A percentile compares a stretch with the other conserved stretches of the same genome.
phyloP scores from a whole-genome alignment of 64 coral and sea anemone species.

The Pocillopora damicornis region DNA sequence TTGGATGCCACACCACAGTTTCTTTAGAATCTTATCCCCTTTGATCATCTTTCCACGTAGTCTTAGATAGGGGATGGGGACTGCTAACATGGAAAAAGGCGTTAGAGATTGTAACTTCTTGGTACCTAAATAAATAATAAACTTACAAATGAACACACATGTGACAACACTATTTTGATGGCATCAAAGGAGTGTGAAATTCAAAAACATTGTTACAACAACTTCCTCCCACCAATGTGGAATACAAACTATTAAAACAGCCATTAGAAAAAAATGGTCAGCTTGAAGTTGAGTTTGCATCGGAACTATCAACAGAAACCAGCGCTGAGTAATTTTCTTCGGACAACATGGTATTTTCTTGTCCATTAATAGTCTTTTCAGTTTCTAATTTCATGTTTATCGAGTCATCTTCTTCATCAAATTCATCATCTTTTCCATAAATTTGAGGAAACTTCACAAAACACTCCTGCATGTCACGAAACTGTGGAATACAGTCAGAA shows the following conservation, averaged over 20 bases:
- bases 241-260: background rate
- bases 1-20: no score
- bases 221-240: background rate
- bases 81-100: no score
- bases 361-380: background rate
- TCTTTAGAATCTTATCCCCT: no score
- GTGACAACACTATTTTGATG: no score
- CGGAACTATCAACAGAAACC: background rate
- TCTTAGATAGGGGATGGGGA: no score
- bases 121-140: no score
- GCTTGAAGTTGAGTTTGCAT: background rate
- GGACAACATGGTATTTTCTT: background rate
- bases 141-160: no score
- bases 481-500: constrained; percentile 91
- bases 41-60: no score
- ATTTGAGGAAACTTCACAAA: constrained; percentile 95
- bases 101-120: no score
- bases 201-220: background rate
- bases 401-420: constrained; percentile 45
- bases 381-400: constrained; percentile 46
- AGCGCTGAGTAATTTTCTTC: background rate
- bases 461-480: constrained; percentile 94
- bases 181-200: background rate
- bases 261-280: background rate
- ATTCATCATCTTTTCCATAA: constrained; percentile 87